phyloP scores from a whole-genome alignment of 2,888 invertebrate genomes.

The Euclidia mi region DNA sequence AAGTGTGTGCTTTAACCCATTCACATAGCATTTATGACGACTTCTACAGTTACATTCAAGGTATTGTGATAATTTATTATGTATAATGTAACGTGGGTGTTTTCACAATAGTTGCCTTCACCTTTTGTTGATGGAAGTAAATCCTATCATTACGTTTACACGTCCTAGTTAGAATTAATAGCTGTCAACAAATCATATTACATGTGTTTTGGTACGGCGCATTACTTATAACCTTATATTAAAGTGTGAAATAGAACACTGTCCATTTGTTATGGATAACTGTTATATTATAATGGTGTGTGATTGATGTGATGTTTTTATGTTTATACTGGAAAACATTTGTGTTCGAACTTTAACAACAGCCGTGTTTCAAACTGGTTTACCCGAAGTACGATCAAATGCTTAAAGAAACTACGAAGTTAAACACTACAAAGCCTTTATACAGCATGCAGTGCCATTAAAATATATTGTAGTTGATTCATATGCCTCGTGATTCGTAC shows the following conservation, averaged over 20 bases:
- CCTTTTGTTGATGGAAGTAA: slow-evolving; percentile 15
- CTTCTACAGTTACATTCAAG: slow-evolving; percentile 25
- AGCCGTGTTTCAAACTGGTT: no score
- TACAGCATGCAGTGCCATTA: no score
- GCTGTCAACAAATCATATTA: slow-evolving; percentile 17
- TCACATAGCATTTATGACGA: neutral
- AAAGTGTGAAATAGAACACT: neutral
- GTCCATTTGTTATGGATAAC: neutral
- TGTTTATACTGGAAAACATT: neutral
- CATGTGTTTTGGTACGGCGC: slow-evolving; percentile 4
- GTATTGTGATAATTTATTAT: slow-evolving; percentile 8
- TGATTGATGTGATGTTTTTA: neutral
- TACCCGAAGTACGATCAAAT: no score
- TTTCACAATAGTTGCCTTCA: slow-evolving; percentile 26
- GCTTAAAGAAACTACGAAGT: no score
- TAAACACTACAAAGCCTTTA: no score
- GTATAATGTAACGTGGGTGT: slow-evolving; percentile 31
- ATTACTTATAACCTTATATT: neutral
- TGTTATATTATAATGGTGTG: neutral
- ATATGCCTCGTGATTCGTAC: no score
- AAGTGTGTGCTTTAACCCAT: neutral
- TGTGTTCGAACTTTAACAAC: no score
- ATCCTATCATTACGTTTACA: slow-evolving; percentile 10
- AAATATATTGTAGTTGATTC: no score
- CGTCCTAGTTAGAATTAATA: slow-evolving; percentile 19